Evolutionary conservation across 2,888 invertebrate species (phyloP), one percentile per base, ranked within the genome.

Genomic region (Vanessa cardui): DNA sequence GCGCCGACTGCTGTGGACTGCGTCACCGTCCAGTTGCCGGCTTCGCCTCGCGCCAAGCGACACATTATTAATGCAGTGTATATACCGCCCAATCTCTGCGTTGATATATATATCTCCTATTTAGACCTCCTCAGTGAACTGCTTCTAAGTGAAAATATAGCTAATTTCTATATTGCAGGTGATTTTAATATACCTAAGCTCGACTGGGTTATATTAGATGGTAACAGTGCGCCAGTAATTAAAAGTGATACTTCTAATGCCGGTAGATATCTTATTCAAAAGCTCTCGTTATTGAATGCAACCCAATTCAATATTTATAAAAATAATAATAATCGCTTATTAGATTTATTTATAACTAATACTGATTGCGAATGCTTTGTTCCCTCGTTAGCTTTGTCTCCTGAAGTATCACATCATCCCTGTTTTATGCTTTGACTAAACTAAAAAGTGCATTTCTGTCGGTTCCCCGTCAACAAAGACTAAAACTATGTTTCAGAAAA

Each of bases 181-280:
- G 49, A 49, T 49, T 64, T 49, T 39, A 64, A 31, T 44, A 26
- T 56, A 31, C 56, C 56, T 31, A 56, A 33, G 20, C 56, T 56
- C n/a, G 56, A 31, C 31, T 56, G 56, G 56, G 20, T 15, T 20
- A 16, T 31, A 16, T 1, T 7, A 16, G 56, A 56, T 6, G 31
- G 31, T 6, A 9, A 7, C 31, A 15, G 56, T 56, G 16, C n/a
- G 31, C 56, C 56, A 15, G 16, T 33, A 33, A 56, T 56, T 31
- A 56, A 56, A 9, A 26, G 8, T 31, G 31, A 56, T 31, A 56
- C 56, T 31, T 9, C 2, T 33, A 20, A 56, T 16, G 8, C 56
- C 31, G 56, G 26, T 15, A 56, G n/a, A 56, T 56, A 56, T 56
- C 56, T 56, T 31, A 56, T 16, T 33, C 56, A 56, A 56, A 33